Percentiles rank a stretch among this genome's conserved stretches.
Evolutionary conservation across 1,140 invertebrate species (phyloP).

Genomic region (Leptinotarsa undecemlineata): DNA sequence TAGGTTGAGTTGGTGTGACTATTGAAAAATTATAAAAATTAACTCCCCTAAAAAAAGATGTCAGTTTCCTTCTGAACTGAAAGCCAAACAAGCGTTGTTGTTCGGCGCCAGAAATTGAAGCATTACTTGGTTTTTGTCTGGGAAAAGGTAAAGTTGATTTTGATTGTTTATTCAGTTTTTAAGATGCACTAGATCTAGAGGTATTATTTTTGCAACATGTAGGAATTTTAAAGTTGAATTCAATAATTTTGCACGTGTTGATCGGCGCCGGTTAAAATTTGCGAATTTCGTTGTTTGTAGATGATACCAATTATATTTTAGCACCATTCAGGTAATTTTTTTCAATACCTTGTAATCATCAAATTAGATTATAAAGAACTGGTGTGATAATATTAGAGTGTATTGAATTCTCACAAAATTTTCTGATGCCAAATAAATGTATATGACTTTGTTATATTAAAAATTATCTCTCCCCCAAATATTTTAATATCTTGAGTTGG

Average conservation of each 20-base stretch:
- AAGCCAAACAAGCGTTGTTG: constrained; percentile 17
- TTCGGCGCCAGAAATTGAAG: constrained; percentile 13
- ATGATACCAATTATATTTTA: too few species aligned
- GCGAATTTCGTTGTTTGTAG: not conserved
- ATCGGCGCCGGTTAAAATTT: constrained; percentile 14
- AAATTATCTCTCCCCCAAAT: too few species aligned
- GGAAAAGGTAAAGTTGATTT: constrained; percentile 14
- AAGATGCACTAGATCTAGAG: not conserved
- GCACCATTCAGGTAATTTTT: too few species aligned
- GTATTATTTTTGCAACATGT: not conserved
- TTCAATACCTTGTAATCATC: too few species aligned
- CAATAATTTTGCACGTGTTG: constrained; percentile 21
- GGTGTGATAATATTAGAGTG: too few species aligned
- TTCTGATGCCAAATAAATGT: too few species aligned
- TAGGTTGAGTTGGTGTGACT: too few species aligned
- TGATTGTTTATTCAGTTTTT: not conserved
- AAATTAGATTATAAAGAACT: too few species aligned
- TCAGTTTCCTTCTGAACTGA: constrained; percentile 16
- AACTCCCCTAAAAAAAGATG: not conserved
- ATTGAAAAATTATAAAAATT: not conserved
- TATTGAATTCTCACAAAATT: too few species aligned
- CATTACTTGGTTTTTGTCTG: not conserved
- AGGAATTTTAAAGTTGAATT: not conserved
- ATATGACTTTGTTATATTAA: too few species aligned
- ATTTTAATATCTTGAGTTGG: too few species aligned